phyloP scores from a whole-genome alignment of 1,140 invertebrate genomes.

The Bombus haemorrhoidalis region DNA sequence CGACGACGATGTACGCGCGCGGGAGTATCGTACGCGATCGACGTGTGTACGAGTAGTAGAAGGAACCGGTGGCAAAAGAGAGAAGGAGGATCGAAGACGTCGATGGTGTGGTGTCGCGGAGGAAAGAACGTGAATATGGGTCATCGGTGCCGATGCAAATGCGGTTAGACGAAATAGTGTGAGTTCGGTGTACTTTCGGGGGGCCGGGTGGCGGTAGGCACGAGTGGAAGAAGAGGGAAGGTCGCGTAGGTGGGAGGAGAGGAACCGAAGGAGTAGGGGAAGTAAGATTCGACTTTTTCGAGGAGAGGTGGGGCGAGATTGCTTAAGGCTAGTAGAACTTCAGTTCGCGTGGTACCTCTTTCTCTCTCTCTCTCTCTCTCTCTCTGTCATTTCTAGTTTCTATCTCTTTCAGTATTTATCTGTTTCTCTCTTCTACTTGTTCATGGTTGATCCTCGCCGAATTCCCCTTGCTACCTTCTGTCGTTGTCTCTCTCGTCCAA shows the following conservation, averaged over 20 bases:
- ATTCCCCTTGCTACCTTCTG: background rate
- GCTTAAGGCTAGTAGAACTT: conserved; percentile 67
- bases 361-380: background rate
- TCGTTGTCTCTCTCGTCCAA: background rate
- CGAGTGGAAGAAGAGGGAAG: conserved; percentile 41
- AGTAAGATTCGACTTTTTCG: conserved; percentile 56
- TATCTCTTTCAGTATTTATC: background rate
- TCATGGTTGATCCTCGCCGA: background rate
- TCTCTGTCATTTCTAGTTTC: background rate
- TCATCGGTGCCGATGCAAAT: conserved; percentile 79
- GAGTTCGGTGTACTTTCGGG: conserved; percentile 47
- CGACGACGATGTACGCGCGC: conserved; percentile 2
- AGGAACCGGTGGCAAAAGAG: background rate
- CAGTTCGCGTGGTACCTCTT: conserved; percentile 51
- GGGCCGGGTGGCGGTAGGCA: conserved; percentile 42
- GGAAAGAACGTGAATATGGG: conserved; percentile 76
- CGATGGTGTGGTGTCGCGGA: conserved; percentile 41
- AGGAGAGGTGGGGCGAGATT: conserved; percentile 55
- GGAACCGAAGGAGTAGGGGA: conserved; percentile 5
- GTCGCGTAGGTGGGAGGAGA: conserved; percentile 34
- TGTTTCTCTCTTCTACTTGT: background rate
- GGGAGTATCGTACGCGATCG: conserved; percentile 36
- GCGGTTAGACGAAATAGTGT: conserved; percentile 68
- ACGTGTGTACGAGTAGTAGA: conserved; percentile 3
- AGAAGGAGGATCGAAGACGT: conserved; percentile 40